phyloP scores from a whole-genome alignment of 2,113 vertebrate genomes.

The Aphelocoma coerulescens region DNA sequence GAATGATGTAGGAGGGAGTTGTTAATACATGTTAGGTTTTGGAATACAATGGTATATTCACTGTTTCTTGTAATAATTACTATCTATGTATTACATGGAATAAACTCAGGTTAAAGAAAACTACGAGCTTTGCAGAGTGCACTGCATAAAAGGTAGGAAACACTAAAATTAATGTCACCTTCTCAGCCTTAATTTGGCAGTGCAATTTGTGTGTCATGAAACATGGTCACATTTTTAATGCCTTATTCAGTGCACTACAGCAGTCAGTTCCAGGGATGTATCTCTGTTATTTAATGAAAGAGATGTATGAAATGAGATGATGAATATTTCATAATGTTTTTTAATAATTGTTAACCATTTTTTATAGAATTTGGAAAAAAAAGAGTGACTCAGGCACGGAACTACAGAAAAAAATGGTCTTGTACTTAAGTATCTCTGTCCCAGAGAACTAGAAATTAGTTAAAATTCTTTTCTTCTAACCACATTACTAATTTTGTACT shows the following conservation, averaged over 20 bases:
- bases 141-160: not conserved
- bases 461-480: not conserved
- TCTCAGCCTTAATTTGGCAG: not conserved
- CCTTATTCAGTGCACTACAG: not conserved
- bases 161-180: not conserved
- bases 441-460: not conserved
- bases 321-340: not conserved
- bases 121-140: not conserved
- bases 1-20: not conserved
- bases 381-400: not conserved
- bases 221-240: not conserved
- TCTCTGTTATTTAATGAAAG: not conserved
- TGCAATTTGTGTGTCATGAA: not conserved
- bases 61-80: not conserved
- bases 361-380: not conserved
- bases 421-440: not conserved
- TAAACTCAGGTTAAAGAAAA: not conserved
- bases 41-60: not conserved
- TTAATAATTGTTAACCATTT: not conserved
- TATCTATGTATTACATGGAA: not conserved
- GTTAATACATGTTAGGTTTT: not conserved
- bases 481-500: not conserved
- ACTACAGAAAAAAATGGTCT: not conserved
- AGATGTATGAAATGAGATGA: not conserved
- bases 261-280: not conserved